Conservation (phyloP, 1,140 invertebrate species). For the Epicauta chinensis region DNA sequence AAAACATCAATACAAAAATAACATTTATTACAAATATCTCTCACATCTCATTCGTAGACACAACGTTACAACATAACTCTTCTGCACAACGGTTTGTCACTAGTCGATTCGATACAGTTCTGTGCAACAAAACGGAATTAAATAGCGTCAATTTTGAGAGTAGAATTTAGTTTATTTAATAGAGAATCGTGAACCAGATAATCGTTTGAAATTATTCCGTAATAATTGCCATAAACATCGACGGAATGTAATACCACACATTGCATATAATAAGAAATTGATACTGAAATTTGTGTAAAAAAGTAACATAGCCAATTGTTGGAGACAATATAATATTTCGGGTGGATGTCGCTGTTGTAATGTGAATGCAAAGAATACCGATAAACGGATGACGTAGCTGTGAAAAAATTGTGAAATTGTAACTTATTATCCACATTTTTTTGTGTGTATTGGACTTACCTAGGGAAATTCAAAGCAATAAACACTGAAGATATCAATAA, state of each 20-base stretch:
- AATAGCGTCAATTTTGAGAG: too few relatives aligned
- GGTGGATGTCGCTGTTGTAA: slow-evolving; percentile 20
- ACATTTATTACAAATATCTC: too few relatives aligned
- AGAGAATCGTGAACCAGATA: too few relatives aligned
- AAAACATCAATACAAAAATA: too few relatives aligned
- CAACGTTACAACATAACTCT: too few relatives aligned
- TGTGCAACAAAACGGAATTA: too few relatives aligned
- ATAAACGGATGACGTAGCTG: slow-evolving; percentile 34
- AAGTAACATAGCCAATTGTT: slow-evolving; percentile 52
- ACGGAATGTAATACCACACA: slow-evolving; percentile 74
- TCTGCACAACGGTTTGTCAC: too few relatives aligned
- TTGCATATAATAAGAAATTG: slow-evolving; percentile 80
- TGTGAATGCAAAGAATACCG: slow-evolving; percentile 26
- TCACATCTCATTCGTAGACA: too few relatives aligned
- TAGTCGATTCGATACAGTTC: too few relatives aligned
- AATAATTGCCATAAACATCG: slow-evolving; percentile 27
- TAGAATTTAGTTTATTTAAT: too few relatives aligned
- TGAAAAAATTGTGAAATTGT: slow-evolving; percentile 10
- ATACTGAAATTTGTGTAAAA: slow-evolving; percentile 80
- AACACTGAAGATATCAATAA: slow-evolving; percentile 75
- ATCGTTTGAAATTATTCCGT: slow-evolving; percentile 28
- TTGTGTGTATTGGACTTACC: slow-evolving; percentile 23
- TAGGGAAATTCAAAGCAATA: slow-evolving; percentile 69
- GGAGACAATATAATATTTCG: slow-evolving; percentile 40
- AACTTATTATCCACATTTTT: too few relatives aligned